A percentile compares a stretch with the other conserved stretches of the same genome.
phyloP scores from a whole-genome alignment of 23 tunicate genomes.

The Phallusia fumigata region DNA sequence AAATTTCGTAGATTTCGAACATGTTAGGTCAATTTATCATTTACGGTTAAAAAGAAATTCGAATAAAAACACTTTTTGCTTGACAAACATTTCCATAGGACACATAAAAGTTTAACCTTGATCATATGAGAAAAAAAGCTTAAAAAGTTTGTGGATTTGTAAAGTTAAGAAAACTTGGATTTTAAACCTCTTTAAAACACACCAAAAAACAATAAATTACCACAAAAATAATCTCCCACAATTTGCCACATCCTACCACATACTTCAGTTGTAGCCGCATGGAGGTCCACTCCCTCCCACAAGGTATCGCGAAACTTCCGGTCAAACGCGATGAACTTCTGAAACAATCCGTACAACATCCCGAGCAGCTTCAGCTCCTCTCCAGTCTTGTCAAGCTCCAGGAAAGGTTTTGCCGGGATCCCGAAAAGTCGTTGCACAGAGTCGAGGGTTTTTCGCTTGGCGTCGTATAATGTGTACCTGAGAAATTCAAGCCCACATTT shows the following conservation, averaged over 20 bases:
- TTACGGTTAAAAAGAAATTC: too few species aligned
- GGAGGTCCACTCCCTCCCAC: slow-evolving; percentile 85
- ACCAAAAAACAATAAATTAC: too few species aligned
- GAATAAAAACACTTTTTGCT: too few species aligned
- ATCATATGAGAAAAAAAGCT: too few species aligned
- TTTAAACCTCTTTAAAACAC: too few species aligned
- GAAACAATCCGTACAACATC: slow-evolving; percentile 79
- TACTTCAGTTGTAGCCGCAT: slow-evolving; percentile 68
- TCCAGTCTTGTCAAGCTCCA: slow-evolving; percentile 85
- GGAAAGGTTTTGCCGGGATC: slow-evolving; percentile 79
- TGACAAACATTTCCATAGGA: too few species aligned
- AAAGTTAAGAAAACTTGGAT: too few species aligned
- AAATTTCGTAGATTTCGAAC: too few species aligned
- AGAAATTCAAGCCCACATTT: neutral
- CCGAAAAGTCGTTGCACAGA: slow-evolving; percentile 85
- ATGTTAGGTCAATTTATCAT: too few species aligned
- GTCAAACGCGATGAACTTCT: slow-evolving; percentile 85
- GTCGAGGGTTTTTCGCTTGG: slow-evolving; percentile 76
- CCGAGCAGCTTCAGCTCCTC: slow-evolving; percentile 86
- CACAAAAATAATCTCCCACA: neutral
- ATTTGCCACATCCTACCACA: neutral
- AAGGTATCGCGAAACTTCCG: slow-evolving; percentile 78
- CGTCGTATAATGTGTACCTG: slow-evolving; percentile 78
- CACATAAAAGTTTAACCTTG: too few species aligned
- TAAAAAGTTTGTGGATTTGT: too few species aligned